Base-by-base conservation (phyloP, 2,888 invertebrate species). In the Ommatoiulus sabulosus region DNA sequence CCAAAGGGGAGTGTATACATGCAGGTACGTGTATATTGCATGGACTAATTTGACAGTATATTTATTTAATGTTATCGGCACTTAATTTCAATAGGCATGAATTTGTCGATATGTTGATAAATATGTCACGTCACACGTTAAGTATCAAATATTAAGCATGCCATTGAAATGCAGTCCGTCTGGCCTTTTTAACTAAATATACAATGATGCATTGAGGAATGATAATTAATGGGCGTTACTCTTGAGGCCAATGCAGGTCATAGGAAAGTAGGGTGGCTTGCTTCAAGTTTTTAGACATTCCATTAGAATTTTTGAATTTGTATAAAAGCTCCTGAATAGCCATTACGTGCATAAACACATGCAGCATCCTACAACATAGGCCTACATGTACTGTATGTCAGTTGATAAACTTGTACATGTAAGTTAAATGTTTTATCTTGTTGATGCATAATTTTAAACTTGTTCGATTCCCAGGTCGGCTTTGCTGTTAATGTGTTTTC, bases 211-310 rank as follows among this genome's bases (percentile, higher is more conserved):
- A 7, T 72, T 72, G 6, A n/a, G 24, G 72, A 8, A 72, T 24
- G n/a, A n/a, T n/a, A 72, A 72, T 72, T 72, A 72, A 72, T 72
- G 72, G 72, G 72, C 72, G 72, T 72, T 72, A 24, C 72, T n/a
- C 6, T 24, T 72, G 72, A 72, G 72, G 72, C 72, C 72, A 72
- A 24, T 72, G 72, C 24, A 72, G 72, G 72, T 72, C 72, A 72
- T 24, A 8, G 72, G 24, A 24, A 72, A 72, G 72, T 72, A 35
- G 72, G 72, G 72, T 72, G 72, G 7, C 10, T 72, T 8, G 72
- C 8, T 72, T 72, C 10, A 35, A 72, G 24, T n/a, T 24, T 8
- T 72, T 72, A 12, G 24, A 72, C 72, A 72, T 72, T 72, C 72
- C 72, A 72, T 72, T 72, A 7, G 24, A 72, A 72, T 72, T 72